These are phyloP conservation scores for Mesorhabditis belari DNA, from an alignment of 2,888 invertebrate species.

Conservation along the genomic window DNA sequence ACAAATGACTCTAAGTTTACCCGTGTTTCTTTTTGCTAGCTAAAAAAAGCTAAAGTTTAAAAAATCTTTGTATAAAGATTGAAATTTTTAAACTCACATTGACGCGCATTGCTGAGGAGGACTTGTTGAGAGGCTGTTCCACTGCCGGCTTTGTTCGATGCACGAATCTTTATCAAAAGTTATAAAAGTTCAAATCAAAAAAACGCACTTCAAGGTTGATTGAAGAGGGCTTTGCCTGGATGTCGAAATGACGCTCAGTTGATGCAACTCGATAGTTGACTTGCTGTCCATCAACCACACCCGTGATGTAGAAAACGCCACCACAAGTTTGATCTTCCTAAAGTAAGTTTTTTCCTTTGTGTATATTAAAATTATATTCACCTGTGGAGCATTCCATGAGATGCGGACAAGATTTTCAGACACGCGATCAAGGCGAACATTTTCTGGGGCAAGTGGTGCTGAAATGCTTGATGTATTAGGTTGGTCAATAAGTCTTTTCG, in stretches of 20 bases:
- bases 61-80: too few relatives aligned
- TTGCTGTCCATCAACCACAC: conserved; percentile 30
- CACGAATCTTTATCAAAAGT: conserved; percentile 17
- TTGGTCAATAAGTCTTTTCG: background rate
- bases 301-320: conserved; percentile 46
- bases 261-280: conserved; percentile 22
- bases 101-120: conserved; percentile 20
- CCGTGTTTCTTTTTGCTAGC: too few relatives aligned
- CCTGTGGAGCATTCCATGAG: conserved; percentile 33
- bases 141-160: conserved; percentile 41
- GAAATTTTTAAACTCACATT: conserved; percentile 16
- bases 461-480: conserved; percentile 2
- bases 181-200: background rate
- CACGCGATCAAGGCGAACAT: conserved; percentile 32
- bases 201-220: conserved; percentile 5
- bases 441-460: conserved; percentile 32
- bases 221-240: conserved; percentile 6
- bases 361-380: too few relatives aligned
- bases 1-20: too few relatives aligned
- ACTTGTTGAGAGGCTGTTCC: conserved; percentile 42
- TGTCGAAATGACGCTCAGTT: conserved; percentile 33
- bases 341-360: too few relatives aligned
- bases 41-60: too few relatives aligned
- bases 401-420: conserved; percentile 20
- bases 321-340: conserved; percentile 37